phyloP scores from a whole-genome alignment of 2,797 vertebrate genomes.

The Graptemys geographica region DNA sequence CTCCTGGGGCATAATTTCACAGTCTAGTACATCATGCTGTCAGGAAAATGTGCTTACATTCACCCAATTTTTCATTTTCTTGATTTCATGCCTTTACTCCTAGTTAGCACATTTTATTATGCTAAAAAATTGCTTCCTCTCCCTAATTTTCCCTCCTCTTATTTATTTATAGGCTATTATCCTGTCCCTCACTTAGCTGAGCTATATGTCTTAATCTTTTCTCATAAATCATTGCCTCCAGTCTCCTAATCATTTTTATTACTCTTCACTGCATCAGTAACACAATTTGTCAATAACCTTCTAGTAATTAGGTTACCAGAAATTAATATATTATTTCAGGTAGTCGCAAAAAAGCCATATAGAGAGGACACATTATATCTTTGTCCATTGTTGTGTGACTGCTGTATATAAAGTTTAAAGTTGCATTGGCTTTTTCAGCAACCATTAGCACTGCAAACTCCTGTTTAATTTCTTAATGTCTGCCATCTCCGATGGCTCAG shows the following conservation, averaged over 20 bases:
- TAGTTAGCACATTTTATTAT: constrained; percentile 32
- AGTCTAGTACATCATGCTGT: background rate
- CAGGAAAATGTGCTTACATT: background rate
- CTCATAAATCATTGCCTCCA: constrained; percentile 16
- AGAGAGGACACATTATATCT: background rate
- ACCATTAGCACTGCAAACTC: background rate
- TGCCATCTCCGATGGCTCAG: background rate
- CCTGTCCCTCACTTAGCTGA: background rate
- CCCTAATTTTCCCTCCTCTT: constrained; percentile 17
- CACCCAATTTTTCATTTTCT: background rate
- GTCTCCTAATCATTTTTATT: constrained; percentile 37
- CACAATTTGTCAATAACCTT: constrained; percentile 33
- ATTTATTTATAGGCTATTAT: constrained; percentile 33
- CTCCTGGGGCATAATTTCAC: background rate
- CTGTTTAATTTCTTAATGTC: background rate
- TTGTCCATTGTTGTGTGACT: background rate
- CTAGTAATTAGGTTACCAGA: constrained; percentile 45
- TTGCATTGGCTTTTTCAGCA: background rate
- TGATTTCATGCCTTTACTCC: background rate
- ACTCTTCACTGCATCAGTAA: constrained; percentile 50
- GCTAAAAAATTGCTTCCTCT: background rate
- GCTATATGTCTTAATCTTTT: constrained; percentile 15
- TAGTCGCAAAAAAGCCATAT: background rate
- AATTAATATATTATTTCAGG: constrained; percentile 45
- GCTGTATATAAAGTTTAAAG: background rate